These are phyloP conservation scores for Oncorhynchus clarkii DNA, from an alignment of 2,113 vertebrate genomes.

Conservation along the genomic window DNA sequence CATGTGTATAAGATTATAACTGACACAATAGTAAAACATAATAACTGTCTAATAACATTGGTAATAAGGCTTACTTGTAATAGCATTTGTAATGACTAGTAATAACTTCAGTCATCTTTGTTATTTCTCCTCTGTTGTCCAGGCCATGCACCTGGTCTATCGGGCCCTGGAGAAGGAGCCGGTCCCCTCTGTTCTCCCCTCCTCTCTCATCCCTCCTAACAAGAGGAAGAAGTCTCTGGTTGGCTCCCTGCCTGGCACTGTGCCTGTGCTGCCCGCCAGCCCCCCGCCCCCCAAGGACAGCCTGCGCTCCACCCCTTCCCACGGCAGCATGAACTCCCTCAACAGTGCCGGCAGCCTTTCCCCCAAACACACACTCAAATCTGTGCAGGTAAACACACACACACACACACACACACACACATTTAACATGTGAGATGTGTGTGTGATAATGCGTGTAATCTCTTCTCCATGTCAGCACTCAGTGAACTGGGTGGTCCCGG, in stretches of 20 bases:
- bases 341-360: slow-evolving; percentile 92
- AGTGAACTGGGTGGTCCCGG: slow-evolving; percentile 86
- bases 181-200: slow-evolving; percentile 85
- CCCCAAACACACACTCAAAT: slow-evolving; percentile 89
- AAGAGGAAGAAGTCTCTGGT: slow-evolving; percentile 89
- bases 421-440: neutral
- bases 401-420: neutral
- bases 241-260: slow-evolving; percentile 73
- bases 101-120: neutral
- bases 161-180: slow-evolving; percentile 97
- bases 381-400: slow-evolving; percentile 76
- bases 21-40: too few species aligned
- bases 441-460: neutral
- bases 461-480: slow-evolving; percentile 70
- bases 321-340: slow-evolving; percentile 89
- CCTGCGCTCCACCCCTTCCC: slow-evolving; percentile 91
- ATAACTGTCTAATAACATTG: too few species aligned
- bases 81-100: too few species aligned
- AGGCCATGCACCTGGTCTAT: slow-evolving; percentile 99
- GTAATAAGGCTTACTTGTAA: too few species aligned
- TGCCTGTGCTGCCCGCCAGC: slow-evolving; percentile 86
- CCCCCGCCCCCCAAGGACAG: slow-evolving; percentile 90
- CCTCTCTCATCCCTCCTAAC: slow-evolving; percentile 85
- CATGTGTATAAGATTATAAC: too few species aligned
- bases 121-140: slow-evolving; percentile 15